These are phyloP conservation scores for Irena cyanogastra DNA, from an alignment of 2,113 vertebrate species.

Conservation along the genomic window DNA sequence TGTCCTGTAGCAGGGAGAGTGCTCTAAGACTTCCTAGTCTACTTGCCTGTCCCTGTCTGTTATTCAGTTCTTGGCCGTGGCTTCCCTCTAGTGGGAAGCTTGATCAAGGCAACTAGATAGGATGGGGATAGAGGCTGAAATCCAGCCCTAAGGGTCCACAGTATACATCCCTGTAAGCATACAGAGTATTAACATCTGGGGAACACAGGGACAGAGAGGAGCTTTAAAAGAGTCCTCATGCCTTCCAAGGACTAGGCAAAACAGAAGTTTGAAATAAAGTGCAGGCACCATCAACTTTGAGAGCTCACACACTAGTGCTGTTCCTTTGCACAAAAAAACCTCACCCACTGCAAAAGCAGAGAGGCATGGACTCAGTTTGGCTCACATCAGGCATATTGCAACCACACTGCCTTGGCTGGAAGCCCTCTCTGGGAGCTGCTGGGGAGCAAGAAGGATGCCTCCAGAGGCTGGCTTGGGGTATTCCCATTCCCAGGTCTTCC, in stretches of 20 bases:
- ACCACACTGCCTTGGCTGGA: not conserved
- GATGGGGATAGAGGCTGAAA: not conserved
- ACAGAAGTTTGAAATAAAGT: not conserved
- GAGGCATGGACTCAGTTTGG: not conserved
- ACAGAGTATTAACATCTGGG: not conserved
- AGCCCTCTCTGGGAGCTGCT: not conserved
- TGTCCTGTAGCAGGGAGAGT: not conserved
- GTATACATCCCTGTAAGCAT: not conserved
- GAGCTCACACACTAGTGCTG: not conserved
- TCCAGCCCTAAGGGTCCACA: not conserved
- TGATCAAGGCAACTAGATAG: not conserved
- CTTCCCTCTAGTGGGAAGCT: conserved; percentile 59
- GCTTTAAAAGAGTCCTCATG: not conserved
- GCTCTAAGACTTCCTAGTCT: not conserved
- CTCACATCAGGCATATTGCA: not conserved
- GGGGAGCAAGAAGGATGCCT: not conserved
- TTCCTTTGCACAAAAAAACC: not conserved
- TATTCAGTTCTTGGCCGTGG: not conserved
- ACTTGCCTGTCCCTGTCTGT: not conserved
- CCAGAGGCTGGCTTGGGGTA: not conserved
- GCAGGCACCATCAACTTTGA: not conserved
- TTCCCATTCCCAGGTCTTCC: not conserved
- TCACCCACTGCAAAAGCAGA: not conserved
- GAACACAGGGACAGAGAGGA: not conserved
- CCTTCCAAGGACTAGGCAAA: not conserved